Percentiles rank a stretch among this genome's conserved stretches.
These are phyloP conservation scores for Eriocheir sinensis DNA, from an alignment of 1,140 invertebrate genomes.

Conservation along the genomic window DNA sequence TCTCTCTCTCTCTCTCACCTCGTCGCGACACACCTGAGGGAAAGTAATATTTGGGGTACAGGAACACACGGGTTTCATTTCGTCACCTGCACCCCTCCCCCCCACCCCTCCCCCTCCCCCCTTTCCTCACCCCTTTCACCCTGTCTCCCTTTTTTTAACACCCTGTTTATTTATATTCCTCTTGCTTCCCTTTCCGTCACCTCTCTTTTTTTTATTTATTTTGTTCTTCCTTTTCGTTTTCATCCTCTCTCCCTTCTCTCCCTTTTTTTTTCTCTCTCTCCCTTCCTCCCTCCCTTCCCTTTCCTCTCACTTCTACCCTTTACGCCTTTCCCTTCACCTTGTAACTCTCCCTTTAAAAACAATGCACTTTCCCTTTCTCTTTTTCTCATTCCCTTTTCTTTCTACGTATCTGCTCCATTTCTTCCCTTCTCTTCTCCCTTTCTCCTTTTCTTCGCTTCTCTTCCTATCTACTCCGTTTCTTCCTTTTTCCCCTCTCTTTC, in stretches of 20 bases:
- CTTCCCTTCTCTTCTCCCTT: no score
- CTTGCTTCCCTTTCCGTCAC: background rate
- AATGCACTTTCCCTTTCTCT: no score
- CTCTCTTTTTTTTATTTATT: background rate
- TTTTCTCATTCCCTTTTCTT: no score
- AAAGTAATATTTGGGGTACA: background rate
- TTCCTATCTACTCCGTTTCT: no score
- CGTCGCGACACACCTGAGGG: background rate
- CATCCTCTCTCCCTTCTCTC: background rate
- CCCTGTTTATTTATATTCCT: background rate
- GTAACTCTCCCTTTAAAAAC: no score
- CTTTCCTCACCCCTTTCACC: background rate
- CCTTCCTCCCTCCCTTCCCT: no score
- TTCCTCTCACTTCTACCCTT: no score
- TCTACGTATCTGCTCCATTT: no score
- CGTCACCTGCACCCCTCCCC: background rate
- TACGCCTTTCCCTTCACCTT: no score
- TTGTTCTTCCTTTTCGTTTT: background rate
- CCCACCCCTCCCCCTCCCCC: background rate
- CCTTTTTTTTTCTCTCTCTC: conserved; percentile 8
- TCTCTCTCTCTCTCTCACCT: background rate
- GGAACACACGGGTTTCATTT: background rate
- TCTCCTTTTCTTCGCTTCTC: no score
- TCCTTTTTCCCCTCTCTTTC: no score
- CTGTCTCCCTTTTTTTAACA: background rate